Evolutionary conservation across 1,140 invertebrate genomes (phyloP), one percentile per base, ranked within the genome.

Genomic region (Callitettix versicolor): DNA sequence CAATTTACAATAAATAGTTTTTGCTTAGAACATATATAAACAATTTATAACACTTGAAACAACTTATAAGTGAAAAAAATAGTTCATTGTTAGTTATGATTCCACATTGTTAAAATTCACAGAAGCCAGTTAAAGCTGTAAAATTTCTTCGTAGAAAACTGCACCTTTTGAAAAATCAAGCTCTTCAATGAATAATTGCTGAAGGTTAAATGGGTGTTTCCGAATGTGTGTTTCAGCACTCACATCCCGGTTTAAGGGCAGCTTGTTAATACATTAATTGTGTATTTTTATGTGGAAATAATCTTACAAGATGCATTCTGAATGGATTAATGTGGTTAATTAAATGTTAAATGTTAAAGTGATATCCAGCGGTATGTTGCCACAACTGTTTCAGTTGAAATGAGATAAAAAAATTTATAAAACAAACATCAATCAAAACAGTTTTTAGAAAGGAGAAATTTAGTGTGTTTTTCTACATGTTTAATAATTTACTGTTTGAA

Each of bases 121-220:
- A 34, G 5, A 58, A 58, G 47, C 22, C 34, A n/a, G 56, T 58
- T 54, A 51, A 51, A 41, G 22, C 21, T 53, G 2, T 0, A 38
- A 30, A 38, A 61, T 46, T 51, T 60, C 61, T 62, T 52, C 60
- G 62, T 63, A 64, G 63, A 60, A 64, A 64, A 64, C 63, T 64
- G 63, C 63, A 64, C 63, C 62, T 59, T 61, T 62, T 62, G 57
- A 50, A 59, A 53, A 55, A 60, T 56, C 44, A 55, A 53, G 52
- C 60, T 63, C 55, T 57, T 41, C 18, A 30, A 30, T 30, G 26
- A 30, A 53, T 48, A 57, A 48, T 42, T 56, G 49, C 36, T 56
- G 22, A 47, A 56, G 34, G 38, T 51, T 12, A 50, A 48, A 34
- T 30, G 26, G 26, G 26, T 30, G 9, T 30, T 4, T 30, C 26